Evolutionary conservation across 2,113 vertebrate genomes (phyloP).

Genomic region (Callionymus lyra): DNA sequence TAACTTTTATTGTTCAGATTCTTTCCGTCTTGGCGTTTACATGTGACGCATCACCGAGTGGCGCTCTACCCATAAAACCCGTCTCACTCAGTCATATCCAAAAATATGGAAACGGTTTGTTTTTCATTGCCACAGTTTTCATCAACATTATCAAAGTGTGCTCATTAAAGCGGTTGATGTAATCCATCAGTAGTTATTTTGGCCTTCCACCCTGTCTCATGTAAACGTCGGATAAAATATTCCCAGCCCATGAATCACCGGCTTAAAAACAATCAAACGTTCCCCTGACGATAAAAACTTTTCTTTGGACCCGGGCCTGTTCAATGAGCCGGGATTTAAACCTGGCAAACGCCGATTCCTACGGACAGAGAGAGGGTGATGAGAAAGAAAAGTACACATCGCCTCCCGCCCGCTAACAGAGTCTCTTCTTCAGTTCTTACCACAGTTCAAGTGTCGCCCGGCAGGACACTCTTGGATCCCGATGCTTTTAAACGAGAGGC

Average conservation of each 20-base stretch:
- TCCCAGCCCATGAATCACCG: constrained; percentile 8
- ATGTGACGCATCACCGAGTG: too few relatives aligned
- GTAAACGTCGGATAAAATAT: constrained; percentile 22
- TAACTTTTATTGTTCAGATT: too few relatives aligned
- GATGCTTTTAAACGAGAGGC: constrained; percentile 44
- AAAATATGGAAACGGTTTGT: too few relatives aligned
- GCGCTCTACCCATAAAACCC: too few relatives aligned
- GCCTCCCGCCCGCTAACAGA: constrained; percentile 35
- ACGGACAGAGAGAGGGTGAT: constrained; percentile 20
- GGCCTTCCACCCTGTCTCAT: constrained; percentile 9
- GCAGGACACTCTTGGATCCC: too few relatives aligned
- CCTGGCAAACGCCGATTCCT: constrained; percentile 20
- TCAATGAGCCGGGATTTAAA: constrained; percentile 19
- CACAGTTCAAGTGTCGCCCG: constrained; percentile 30
- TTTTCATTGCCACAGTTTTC: constrained; percentile 1
- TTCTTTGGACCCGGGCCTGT: constrained; percentile 15
- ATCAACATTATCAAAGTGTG: not conserved
- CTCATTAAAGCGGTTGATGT: constrained; percentile 1
- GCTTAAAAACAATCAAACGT: constrained; percentile 9
- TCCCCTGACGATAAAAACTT: constrained; percentile 19
- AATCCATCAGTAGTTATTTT: constrained; percentile 8
- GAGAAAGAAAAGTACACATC: constrained; percentile 21
- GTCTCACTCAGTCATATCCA: too few relatives aligned
- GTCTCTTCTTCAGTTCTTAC: constrained; percentile 17
- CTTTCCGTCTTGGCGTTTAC: too few relatives aligned